Conservation (phyloP, 1,140 invertebrate species). For the Tyrophagus putrescentiae region DNA sequence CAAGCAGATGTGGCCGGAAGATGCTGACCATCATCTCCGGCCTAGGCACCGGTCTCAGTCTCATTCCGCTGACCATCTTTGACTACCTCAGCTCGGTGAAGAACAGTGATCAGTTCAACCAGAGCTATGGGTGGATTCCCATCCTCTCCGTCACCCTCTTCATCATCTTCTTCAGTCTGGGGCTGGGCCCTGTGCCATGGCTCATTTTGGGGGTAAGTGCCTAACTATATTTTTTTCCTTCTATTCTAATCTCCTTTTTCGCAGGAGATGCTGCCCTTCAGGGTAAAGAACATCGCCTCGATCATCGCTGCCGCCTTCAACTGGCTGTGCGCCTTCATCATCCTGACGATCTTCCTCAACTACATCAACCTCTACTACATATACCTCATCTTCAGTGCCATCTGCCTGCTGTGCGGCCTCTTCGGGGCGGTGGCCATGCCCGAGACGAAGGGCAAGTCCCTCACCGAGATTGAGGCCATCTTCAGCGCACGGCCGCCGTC, state of each 20-base stretch:
- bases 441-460: constrained; percentile 38
- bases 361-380: constrained; percentile 34
- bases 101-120: not conserved
- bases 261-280: constrained; percentile 55
- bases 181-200: constrained; percentile 69
- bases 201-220: constrained; percentile 59
- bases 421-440: constrained; percentile 34
- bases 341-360: constrained; percentile 55
- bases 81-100: constrained; percentile 1
- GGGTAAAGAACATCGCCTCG: constrained; percentile 57
- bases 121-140: constrained; percentile 37
- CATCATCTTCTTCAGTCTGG: constrained; percentile 47
- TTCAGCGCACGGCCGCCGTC: too few species aligned
- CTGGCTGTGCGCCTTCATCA: constrained; percentile 60
- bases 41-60: constrained; percentile 37
- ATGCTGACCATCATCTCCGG: constrained; percentile 60
- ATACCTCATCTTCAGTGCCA: constrained; percentile 35
- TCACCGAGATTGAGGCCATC: constrained; percentile 32
- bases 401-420: constrained; percentile 31
- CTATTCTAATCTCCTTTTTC: too few species aligned
- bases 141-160: constrained; percentile 40
- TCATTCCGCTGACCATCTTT: constrained; percentile 52
- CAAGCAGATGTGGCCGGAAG: constrained; percentile 55
- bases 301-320: constrained; percentile 56
- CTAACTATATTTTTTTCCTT: too few species aligned